A percentile compares a stretch with the other conserved stretches of the same genome.
These are phyloP conservation scores for Nineta flava DNA, from an alignment of 2,888 invertebrate genomes.

Conservation along the genomic window DNA sequence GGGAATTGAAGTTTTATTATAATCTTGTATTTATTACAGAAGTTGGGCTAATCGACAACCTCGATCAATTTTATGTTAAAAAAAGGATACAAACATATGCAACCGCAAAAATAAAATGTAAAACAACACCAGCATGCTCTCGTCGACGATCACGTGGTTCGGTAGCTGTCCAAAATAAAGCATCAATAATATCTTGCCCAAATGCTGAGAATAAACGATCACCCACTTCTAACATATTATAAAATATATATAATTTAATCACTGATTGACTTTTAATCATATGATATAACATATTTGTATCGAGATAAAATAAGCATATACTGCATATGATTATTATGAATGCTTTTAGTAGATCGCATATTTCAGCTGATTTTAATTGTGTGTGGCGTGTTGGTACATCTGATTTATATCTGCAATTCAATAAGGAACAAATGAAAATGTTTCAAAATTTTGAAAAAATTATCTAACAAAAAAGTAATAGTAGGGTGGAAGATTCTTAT, in stretches of 20 bases:
- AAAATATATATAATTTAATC: conserved; percentile 98
- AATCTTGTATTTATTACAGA: too few relatives aligned
- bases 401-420: too few relatives aligned
- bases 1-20: not conserved
- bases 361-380: conserved; percentile 72
- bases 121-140: conserved; percentile 72
- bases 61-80: too few relatives aligned
- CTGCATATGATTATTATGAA: conserved; percentile 69
- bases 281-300: conserved; percentile 97
- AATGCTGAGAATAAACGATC: conserved; percentile 91
- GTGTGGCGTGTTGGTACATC: conserved; percentile 29
- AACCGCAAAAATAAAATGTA: conserved; percentile 83
- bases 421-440: too few relatives aligned
- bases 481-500: too few relatives aligned
- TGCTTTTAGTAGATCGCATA: conserved; percentile 93
- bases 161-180: conserved; percentile 96
- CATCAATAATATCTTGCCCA: conserved; percentile 96
- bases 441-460: too few relatives aligned
- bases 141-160: conserved; percentile 74
- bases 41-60: too few relatives aligned
- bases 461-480: too few relatives aligned
- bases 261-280: conserved; percentile 94
- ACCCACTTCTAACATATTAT: conserved; percentile 97
- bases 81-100: conserved; percentile 92
- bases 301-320: conserved; percentile 76